A percentile compares a stretch with the other conserved stretches of the same genome.
phyloP scores from a whole-genome alignment of 2,797 vertebrate genomes.

The Labroides dimidiatus region DNA sequence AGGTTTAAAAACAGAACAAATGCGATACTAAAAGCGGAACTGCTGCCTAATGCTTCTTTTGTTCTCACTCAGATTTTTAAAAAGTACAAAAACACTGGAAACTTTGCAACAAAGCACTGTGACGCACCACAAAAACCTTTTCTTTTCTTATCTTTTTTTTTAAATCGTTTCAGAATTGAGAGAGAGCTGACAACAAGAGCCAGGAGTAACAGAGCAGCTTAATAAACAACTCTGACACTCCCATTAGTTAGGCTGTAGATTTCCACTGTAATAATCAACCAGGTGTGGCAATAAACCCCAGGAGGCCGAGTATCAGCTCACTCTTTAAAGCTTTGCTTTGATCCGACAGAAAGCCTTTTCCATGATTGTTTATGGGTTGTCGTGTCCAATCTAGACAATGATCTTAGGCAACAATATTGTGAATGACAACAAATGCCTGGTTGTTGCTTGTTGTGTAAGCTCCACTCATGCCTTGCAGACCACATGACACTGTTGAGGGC shows the following conservation, averaged over 20 bases:
- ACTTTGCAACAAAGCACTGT: conserved; percentile 4
- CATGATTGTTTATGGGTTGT: conserved; percentile 1
- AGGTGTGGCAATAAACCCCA: conserved; percentile 41
- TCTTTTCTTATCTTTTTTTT: background rate
- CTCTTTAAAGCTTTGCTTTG: background rate
- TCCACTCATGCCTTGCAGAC: conserved; percentile 9
- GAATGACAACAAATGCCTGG: conserved; percentile 65
- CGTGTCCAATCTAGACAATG: conserved; percentile 3
- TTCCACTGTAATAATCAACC: conserved; percentile 67
- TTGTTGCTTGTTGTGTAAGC: conserved; percentile 65
- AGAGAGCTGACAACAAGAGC: background rate
- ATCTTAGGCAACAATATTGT: conserved; percentile 45
- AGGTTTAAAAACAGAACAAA: conserved; percentile 1
- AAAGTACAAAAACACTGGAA: background rate
- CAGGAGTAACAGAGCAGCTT: conserved; percentile 23
- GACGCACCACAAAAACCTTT: background rate
- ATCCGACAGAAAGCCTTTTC: background rate
- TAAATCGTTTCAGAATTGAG: background rate
- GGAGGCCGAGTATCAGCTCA: background rate
- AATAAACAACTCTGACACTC: conserved; percentile 69
- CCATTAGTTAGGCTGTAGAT: conserved; percentile 35
- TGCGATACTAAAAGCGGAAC: background rate
- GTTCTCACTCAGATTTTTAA: too few relatives aligned
- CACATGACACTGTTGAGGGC: conserved; percentile 27
- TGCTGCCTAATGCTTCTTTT: background rate